Evolutionary conservation across 2,113 vertebrate species (phyloP).

Genomic region (Phycodurus eques): DNA sequence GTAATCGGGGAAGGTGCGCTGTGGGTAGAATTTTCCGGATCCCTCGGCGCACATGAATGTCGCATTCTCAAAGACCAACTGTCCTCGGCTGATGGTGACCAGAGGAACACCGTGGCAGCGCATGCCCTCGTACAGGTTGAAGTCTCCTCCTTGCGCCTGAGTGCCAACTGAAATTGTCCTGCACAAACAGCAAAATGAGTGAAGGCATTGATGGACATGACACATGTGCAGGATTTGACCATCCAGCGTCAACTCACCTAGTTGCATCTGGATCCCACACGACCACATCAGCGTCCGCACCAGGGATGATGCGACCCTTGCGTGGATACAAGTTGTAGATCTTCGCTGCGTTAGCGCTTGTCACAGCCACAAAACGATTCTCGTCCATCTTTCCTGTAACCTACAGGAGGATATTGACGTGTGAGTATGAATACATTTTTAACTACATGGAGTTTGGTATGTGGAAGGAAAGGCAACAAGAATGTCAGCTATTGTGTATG

Average conservation of each 20-base stretch:
- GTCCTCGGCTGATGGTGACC: constrained; percentile 93
- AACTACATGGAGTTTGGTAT: neutral
- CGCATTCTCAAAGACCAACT: constrained; percentile 89
- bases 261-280: constrained; percentile 91
- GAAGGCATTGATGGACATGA: neutral
- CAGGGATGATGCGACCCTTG: constrained; percentile 93
- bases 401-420: constrained; percentile 55
- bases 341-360: constrained; percentile 96
- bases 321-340: constrained; percentile 95
- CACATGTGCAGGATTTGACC: neutral
- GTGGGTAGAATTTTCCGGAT: constrained; percentile 91
- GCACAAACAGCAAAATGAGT: constrained; percentile 2
- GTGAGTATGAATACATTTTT: neutral
- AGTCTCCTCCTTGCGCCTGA: constrained; percentile 91
- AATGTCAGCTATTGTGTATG: constrained; percentile 1
- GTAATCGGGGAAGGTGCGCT: constrained; percentile 89
- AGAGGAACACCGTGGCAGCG: constrained; percentile 91
- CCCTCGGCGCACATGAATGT: constrained; percentile 97
- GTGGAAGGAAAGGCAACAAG: neutral
- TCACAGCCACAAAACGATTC: constrained; percentile 94
- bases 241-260: constrained; percentile 16
- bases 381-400: constrained; percentile 98
- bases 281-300: constrained; percentile 89
- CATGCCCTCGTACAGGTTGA: constrained; percentile 92
- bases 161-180: constrained; percentile 93